Base-by-base conservation (phyloP, 1,140 invertebrate species). In the Eufriesea mexicana region DNA sequence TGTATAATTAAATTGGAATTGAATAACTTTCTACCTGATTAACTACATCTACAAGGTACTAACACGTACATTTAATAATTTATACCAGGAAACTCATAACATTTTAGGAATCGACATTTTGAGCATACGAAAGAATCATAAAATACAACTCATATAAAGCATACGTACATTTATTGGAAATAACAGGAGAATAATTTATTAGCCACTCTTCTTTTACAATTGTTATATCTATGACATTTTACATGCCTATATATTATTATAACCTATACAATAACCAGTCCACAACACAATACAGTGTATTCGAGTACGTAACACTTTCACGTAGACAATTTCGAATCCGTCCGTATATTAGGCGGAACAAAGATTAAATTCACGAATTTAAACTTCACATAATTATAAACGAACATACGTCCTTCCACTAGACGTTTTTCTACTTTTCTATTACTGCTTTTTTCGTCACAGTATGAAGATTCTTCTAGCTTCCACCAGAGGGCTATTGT, bases 161-260 rank as follows among this genome's bases (percentile, higher is more conserved):
- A 83, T 83, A 83, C 81, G 81, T 77, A 77, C 81, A 83, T 83
- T 77, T 83, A 83, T 83, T 77, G 81, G 74, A 83, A 71, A 77
- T 77, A 83, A 78, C 73, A 83, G 81, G 42, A 62, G 81, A 78
- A 83, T 51, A 70, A 62, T 83, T 83, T 83, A 83, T 83, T 83
- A 71, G 81, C 81, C 81, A 78, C 81, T 83, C 81, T 83, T 83
- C 75, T 83, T 71, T 83, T 83, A 78, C 74, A 77, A 83, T 78
- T 77, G 64, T 83, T 83, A 83, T 75, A 83, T 78, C 67, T 77
- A 77, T 71, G 66, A 83, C 81, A 82, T 82, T 76, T 75, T 76
- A 82, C 79, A 70, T 78, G 75, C 55, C 81, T 83, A 77, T 64
- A 54, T 70, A 83, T 83, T 71, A 77, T 83, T 83, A 70, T 83